A percentile compares a stretch with the other conserved stretches of the same genome.
Conservation (phyloP, 1,140 invertebrate genomes). For the Penaeus indicus region DNA sequence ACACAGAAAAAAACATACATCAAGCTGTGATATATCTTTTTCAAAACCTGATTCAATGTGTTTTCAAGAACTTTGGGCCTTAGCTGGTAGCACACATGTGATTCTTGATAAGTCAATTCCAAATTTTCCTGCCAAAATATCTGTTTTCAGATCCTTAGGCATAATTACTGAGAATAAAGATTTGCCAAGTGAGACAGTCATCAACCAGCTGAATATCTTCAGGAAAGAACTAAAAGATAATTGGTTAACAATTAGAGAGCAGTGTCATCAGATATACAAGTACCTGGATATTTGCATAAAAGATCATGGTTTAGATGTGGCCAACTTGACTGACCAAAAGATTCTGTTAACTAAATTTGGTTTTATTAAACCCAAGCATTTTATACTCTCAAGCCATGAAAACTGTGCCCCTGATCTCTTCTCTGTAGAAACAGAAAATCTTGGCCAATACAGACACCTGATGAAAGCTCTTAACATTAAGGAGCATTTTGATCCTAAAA, state of each 20-base stretch:
- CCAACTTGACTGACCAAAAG: slow-evolving; percentile 18
- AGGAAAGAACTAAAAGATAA: neutral
- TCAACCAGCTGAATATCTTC: slow-evolving; percentile 17
- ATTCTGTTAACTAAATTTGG: slow-evolving; percentile 27
- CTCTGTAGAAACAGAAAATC: slow-evolving; percentile 21
- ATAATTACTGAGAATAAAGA: neutral
- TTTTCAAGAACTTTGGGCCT: neutral
- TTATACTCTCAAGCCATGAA: neutral
- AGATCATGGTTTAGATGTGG: neutral
- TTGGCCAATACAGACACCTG: slow-evolving; percentile 15
- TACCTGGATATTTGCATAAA: slow-evolving; percentile 17
- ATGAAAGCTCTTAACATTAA: slow-evolving; percentile 25
- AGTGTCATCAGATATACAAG: slow-evolving; percentile 40
- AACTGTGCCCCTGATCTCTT: slow-evolving; percentile 52
- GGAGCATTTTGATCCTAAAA: neutral
- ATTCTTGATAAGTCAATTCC: neutral
- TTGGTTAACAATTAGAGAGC: neutral
- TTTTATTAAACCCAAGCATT: slow-evolving; percentile 16
- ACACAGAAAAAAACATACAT: neutral
- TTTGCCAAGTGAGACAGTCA: slow-evolving; percentile 13
- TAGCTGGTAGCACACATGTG: slow-evolving; percentile 21
- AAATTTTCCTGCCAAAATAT: neutral
- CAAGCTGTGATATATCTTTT: neutral
- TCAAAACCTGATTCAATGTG: neutral
- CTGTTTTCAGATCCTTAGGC: neutral